Conservation (phyloP, 2,888 invertebrate species). For the Ctena decussata region DNA sequence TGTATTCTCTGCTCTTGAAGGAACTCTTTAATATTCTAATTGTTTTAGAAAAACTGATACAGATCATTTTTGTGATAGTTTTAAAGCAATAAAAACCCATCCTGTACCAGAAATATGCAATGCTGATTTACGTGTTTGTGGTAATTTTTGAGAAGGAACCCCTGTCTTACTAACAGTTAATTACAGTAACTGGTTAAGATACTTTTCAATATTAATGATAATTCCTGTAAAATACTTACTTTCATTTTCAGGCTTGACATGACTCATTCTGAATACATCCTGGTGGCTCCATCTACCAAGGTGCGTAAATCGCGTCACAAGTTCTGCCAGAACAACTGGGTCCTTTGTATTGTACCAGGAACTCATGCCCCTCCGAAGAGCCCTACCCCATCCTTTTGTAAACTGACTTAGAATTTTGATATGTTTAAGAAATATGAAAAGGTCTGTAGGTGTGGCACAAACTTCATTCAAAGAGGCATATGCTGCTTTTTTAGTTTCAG, state of each 20-base stretch:
- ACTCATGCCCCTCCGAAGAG: conserved; percentile 90
- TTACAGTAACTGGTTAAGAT: too few species aligned
- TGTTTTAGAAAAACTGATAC: too few species aligned
- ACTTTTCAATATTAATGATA: too few species aligned
- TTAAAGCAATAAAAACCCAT: too few species aligned
- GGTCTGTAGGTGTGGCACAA: conserved; percentile 90
- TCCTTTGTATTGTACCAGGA: conserved; percentile 91
- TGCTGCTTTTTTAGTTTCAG: conserved; percentile 88
- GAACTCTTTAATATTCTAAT: too few species aligned
- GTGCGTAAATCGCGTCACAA: conserved; percentile 90
- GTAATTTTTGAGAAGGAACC: too few species aligned
- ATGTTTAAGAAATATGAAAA: conserved; percentile 90
- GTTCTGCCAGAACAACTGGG: conserved; percentile 90
- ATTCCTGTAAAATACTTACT: too few species aligned
- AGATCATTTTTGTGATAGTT: too few species aligned
- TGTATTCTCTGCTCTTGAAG: too few species aligned
- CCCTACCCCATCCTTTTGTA: conserved; percentile 89
- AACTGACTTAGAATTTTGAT: conserved; percentile 86
- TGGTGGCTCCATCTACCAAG: conserved; percentile 90
- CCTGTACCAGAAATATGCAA: too few species aligned
- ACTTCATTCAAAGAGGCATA: conserved; percentile 89
- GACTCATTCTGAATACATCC: conserved; percentile 89
- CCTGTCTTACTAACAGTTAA: too few species aligned
- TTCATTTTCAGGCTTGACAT: conserved; percentile 79
- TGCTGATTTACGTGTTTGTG: too few species aligned